phyloP scores from a whole-genome alignment of 1,140 invertebrate species.

The Drosophila takahashii region DNA sequence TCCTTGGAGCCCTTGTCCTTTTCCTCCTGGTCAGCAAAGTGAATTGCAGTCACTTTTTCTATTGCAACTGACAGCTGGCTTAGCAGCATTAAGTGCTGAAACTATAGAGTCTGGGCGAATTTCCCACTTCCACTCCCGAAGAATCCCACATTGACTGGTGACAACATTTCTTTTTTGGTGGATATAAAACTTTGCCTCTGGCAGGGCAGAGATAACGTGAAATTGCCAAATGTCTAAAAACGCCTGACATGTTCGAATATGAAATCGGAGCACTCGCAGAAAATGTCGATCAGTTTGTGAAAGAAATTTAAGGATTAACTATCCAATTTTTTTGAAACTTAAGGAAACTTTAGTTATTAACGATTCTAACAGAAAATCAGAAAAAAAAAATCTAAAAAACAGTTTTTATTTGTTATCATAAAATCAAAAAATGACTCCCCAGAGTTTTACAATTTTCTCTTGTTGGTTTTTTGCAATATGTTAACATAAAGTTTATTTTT shows the following conservation, averaged over 20 bases:
- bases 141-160: conserved; percentile 6
- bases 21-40: conserved; percentile 2
- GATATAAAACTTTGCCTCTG: conserved; percentile 27
- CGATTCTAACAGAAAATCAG: no score
- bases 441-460: no score
- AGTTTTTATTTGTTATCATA: no score
- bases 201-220: conserved; percentile 41
- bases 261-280: conserved; percentile 15
- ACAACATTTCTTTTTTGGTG: conserved; percentile 19
- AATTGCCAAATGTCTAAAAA: conserved; percentile 51
- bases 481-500: no score
- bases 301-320: no score
- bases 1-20: background rate
- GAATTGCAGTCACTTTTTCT: conserved; percentile 12
- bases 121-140: background rate
- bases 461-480: no score
- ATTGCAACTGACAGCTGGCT: conserved; percentile 46
- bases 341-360: no score
- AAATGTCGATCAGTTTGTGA: background rate
- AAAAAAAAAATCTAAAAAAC: no score
- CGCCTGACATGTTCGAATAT: conserved; percentile 31
- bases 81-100: conserved; percentile 47
- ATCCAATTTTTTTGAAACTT: no score
- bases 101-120: conserved; percentile 18
- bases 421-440: no score